A percentile compares a stretch with the other conserved stretches of the same genome.
Evolutionary conservation across 2,113 vertebrate species (phyloP).

Genomic region (Clupea harengus): DNA sequence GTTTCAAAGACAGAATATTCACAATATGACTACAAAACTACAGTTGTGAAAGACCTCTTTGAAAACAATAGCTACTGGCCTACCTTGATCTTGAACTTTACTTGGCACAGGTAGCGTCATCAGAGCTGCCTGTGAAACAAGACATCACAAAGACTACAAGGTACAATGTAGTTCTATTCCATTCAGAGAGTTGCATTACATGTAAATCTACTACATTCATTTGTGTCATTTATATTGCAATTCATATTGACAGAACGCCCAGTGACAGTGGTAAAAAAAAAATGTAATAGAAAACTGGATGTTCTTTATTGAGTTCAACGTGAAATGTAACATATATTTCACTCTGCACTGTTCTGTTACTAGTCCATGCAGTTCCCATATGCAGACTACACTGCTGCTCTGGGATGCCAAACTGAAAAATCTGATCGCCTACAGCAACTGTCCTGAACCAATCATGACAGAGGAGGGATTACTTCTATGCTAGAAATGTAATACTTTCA

Average conservation of each 20-base stretch:
- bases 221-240: background rate
- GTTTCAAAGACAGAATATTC: background rate
- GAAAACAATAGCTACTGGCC: background rate
- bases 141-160: background rate
- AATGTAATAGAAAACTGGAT: too few species aligned
- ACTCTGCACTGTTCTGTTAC: too few species aligned
- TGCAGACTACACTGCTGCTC: too few species aligned
- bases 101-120: background rate
- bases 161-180: background rate
- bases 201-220: background rate
- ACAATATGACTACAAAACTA: too few species aligned
- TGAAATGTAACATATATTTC: too few species aligned
- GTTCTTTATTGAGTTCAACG: too few species aligned
- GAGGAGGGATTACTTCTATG: background rate
- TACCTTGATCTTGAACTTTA: conserved; percentile 9
- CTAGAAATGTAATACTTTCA: background rate
- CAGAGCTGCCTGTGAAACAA: background rate
- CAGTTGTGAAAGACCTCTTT: background rate
- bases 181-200: background rate
- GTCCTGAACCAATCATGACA: background rate
- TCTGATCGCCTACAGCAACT: background rate
- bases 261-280: too few species aligned
- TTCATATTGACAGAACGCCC: too few species aligned
- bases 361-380: too few species aligned
- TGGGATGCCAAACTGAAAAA: background rate